Evolutionary conservation across 1,140 invertebrate species (phyloP), one percentile per base, ranked within the genome.

Genomic region (Tetragnatha versicolor): DNA sequence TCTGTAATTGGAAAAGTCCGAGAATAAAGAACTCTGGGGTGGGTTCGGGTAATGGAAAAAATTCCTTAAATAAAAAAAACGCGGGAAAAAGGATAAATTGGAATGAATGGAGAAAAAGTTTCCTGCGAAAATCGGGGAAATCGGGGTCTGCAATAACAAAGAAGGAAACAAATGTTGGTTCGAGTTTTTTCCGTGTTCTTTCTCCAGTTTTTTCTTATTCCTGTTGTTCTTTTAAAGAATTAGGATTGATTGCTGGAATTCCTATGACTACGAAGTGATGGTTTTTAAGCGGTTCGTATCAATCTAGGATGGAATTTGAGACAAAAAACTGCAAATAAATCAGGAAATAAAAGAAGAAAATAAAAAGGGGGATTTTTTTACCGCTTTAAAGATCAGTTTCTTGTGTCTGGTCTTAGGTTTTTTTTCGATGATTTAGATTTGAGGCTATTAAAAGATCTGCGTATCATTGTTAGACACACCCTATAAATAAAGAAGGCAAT

Each of bases 1-100:
- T 66, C 73, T 53, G 73, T 77, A 77, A 77, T 77, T 77, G 73
- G 73, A 55, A 77, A 77, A 77, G 61, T 65, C 61, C n/a, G 58
- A 63, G 66, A 77, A 63, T 77, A 77, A 77, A 77, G 60, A 77
- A 77, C 61, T 51, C 61, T 66, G n/a, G 45, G 60, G 58, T 53
- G 35, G 22, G n/a, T 37, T 27, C 20, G 20, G 37, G 37, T 29
- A 14, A 20, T 37, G 17, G 29, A 29, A 70, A 66, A 51, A n/a
- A n/a, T n/a, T n/a, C n/a, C n/a, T n/a, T n/a, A n/a, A n/a, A n/a
- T n/a, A n/a, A 53, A 63, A 76, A 76, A 65, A 39, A 17, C 3
- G 35, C 22, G 20, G 31, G 47, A 22, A 33, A 75, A 17, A 70
- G 45, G 25, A 73, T n/a, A 73, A 70, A 70, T 31, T 68, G 65